Base-by-base conservation (phyloP, 2,888 invertebrate genomes). In the Tineola bisselliella region DNA sequence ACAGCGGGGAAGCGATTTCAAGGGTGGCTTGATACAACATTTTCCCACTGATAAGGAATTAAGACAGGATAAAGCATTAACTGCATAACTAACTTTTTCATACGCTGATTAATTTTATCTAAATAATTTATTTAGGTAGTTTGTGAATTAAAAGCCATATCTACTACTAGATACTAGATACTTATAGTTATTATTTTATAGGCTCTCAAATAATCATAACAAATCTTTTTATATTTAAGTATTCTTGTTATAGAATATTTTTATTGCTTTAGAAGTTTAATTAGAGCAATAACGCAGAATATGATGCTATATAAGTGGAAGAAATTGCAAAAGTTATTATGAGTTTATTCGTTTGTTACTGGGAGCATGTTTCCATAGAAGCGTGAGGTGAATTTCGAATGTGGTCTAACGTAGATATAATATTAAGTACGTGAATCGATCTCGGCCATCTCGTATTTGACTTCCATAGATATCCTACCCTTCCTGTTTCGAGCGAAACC, bases 1-100 rank as follows among this genome's bases (percentile, higher is more conserved):
- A 66, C 71, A 68, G 72, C 72, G 69, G 75, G 76, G 76, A 75
- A 77, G 77, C 81, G 77, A 77, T 80, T 79, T 75, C 76, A 77
- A 79, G 79, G 81, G 81, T 77, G 76, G 77, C 74, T 76, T 72
- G 72, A 70, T 74, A 71, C 75, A 69, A 73, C 75, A 74, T 75
- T 74, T 74, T 70, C 73, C 73, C 72, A 69, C 60, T 74, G 81
- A 81, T 79, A 77, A 80, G 76, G 75, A 75, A 76, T 77, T 78
- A 76, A 77, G 73, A 72, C 73, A 73, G 73, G 48, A 71, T 73
- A 74, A 81, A 80, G 77, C 74, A 74, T 70, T 76, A 74, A 74
- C 76, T 74, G 77, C 74, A 74, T 70, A 74, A 74, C 76, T 74
- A 75, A 72, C 71, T 77, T 76, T 76, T 78, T 78, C 76, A 74